phyloP scores from a whole-genome alignment of 2,888 invertebrate genomes.

The Xanthorhoe spadicearia region DNA sequence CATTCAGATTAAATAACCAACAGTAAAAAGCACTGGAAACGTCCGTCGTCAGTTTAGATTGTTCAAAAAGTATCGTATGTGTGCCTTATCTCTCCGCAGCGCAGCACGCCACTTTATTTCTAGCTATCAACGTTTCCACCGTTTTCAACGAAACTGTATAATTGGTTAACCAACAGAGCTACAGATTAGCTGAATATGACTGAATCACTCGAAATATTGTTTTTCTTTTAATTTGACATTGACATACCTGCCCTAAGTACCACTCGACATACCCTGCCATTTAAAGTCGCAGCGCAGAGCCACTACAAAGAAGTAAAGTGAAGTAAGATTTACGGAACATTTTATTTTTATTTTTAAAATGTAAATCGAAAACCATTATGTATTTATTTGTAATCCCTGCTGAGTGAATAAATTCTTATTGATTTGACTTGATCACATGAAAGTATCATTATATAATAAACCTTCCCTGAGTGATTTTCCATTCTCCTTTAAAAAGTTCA shows the following conservation, averaged over 20 bases:
- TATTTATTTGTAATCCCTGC: too few relatives aligned
- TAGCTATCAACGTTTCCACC: neutral
- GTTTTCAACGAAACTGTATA: neutral
- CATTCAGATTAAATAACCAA: conserved; percentile 6
- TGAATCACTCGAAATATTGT: too few relatives aligned
- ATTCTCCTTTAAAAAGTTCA: conserved; percentile 3
- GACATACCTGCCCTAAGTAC: too few relatives aligned
- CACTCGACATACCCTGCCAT: too few relatives aligned
- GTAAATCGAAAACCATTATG: too few relatives aligned
- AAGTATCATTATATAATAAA: too few relatives aligned
- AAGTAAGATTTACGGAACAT: too few relatives aligned
- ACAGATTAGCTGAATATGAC: neutral
- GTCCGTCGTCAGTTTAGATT: conserved; percentile 8
- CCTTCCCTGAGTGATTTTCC: conserved; percentile 1
- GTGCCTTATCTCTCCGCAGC: conserved; percentile 21
- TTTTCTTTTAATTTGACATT: too few relatives aligned
- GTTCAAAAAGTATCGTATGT: conserved; percentile 5
- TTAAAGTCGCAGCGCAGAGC: too few relatives aligned
- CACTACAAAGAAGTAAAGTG: too few relatives aligned
- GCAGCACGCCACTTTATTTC: conserved; percentile 8
- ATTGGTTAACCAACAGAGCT: neutral
- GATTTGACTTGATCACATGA: neutral
- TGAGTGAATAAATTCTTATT: too few relatives aligned
- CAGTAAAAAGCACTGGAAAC: conserved; percentile 10
- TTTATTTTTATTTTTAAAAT: too few relatives aligned